Conservation (phyloP, 2,113 vertebrate genomes). For the Hippopotamus amphibius region DNA sequence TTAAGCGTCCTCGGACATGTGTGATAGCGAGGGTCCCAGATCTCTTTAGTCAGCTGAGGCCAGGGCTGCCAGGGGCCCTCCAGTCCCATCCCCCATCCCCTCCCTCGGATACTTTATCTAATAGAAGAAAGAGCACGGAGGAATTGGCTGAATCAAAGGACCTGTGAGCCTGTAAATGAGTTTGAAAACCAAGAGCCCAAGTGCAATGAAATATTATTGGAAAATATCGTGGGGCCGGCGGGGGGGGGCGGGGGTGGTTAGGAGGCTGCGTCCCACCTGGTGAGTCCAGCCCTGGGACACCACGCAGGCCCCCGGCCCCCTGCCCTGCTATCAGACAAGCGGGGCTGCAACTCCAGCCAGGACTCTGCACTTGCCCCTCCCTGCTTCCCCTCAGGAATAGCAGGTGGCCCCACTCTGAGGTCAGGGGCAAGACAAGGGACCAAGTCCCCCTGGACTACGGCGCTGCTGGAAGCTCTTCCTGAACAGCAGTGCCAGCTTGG, state of each 20-base stretch:
- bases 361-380: background rate
- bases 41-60: background rate
- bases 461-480: too few species aligned
- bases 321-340: background rate
- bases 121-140: background rate
- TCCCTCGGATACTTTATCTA: background rate
- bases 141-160: background rate
- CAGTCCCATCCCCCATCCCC: fast-evolving
- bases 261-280: background rate
- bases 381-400: too few species aligned
- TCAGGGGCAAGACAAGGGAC: too few species aligned
- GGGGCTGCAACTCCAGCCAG: conserved; percentile 1
- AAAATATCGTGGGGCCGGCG: background rate
- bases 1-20: background rate
- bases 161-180: background rate
- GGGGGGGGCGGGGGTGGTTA: too few species aligned
- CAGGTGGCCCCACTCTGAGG: too few species aligned
- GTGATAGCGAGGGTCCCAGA: background rate
- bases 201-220: background rate
- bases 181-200: background rate
- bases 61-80: fast-evolving
- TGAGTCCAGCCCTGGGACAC: background rate
- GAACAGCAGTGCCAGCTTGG: background rate
- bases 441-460: too few species aligned
- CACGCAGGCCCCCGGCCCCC: background rate